These are phyloP conservation scores for Heloderma charlesbogerti DNA, from an alignment of 2,113 vertebrate species.

Conservation along the genomic window DNA sequence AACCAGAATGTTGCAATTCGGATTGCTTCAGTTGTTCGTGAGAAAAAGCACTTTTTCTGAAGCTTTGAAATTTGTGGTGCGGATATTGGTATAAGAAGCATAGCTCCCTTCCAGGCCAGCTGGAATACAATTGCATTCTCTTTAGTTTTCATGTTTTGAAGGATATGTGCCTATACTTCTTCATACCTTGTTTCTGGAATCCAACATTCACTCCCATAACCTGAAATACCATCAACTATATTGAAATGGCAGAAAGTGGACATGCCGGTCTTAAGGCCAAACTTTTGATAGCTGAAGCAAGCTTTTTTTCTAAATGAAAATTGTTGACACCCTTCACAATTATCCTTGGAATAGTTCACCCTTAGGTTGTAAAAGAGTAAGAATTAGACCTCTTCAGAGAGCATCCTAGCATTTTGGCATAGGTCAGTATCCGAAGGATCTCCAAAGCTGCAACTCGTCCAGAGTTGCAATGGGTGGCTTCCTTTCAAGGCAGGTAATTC, in stretches of 20 bases:
- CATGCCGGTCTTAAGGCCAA: too few species aligned
- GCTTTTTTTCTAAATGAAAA: not conserved
- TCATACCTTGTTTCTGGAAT: not conserved
- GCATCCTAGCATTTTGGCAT: not conserved
- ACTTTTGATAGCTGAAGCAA: not conserved
- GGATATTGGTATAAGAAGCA: not conserved
- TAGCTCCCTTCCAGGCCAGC: not conserved
- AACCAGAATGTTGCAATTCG: conserved; percentile 29
- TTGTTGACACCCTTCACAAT: not conserved
- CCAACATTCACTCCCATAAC: not conserved
- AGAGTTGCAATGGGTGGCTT: not conserved
- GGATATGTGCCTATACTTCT: too few species aligned
- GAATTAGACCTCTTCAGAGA: not conserved
- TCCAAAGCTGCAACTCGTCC: not conserved
- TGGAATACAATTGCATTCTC: not conserved
- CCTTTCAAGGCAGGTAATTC: too few species aligned
- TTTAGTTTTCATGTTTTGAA: not conserved
- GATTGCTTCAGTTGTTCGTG: not conserved
- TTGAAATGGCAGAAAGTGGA: not conserved
- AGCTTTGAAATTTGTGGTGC: not conserved
- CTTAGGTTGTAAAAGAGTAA: not conserved
- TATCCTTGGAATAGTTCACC: not conserved
- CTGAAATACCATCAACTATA: not conserved
- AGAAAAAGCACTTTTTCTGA: not conserved
- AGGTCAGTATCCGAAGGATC: not conserved